These are phyloP conservation scores for Lypha dubia DNA, from an alignment of 2,888 invertebrate genomes.

Conservation along the genomic window DNA sequence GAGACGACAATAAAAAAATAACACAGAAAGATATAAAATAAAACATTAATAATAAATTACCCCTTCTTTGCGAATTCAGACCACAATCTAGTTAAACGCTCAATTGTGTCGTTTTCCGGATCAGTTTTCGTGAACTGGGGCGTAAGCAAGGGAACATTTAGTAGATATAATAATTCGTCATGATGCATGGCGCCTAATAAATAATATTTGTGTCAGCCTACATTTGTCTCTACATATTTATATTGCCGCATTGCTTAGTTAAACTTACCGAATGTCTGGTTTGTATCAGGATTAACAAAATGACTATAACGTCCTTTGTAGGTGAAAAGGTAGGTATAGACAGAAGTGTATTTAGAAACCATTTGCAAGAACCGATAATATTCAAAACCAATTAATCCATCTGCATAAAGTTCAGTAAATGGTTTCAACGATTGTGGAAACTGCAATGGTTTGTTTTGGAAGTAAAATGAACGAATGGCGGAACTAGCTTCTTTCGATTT, in stretches of 20 bases:
- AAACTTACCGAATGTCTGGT: slow-evolving; percentile 83
- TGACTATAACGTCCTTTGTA: slow-evolving; percentile 86
- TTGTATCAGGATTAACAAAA: slow-evolving; percentile 83
- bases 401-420: slow-evolving; percentile 84
- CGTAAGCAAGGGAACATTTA: slow-evolving; percentile 77
- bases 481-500: slow-evolving; percentile 79
- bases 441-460: slow-evolving; percentile 73
- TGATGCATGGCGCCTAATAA: slow-evolving; percentile 83
- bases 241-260: neutral
- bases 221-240: slow-evolving; percentile 61
- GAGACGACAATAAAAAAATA: neutral
- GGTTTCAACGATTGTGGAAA: slow-evolving; percentile 74
- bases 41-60: neutral
- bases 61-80: slow-evolving; percentile 80
- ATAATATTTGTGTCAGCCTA: too few relatives aligned
- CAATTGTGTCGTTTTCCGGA: slow-evolving; percentile 83
- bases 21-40: neutral
- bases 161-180: slow-evolving; percentile 84
- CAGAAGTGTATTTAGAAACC: slow-evolving; percentile 84
- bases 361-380: slow-evolving; percentile 85
- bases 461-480: slow-evolving; percentile 74
- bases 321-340: slow-evolving; percentile 86
- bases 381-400: slow-evolving; percentile 85
- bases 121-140: slow-evolving; percentile 81
- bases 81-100: slow-evolving; percentile 83